Evolutionary conservation across 2,888 invertebrate species (phyloP).

Genomic region (Heliconius erato): DNA sequence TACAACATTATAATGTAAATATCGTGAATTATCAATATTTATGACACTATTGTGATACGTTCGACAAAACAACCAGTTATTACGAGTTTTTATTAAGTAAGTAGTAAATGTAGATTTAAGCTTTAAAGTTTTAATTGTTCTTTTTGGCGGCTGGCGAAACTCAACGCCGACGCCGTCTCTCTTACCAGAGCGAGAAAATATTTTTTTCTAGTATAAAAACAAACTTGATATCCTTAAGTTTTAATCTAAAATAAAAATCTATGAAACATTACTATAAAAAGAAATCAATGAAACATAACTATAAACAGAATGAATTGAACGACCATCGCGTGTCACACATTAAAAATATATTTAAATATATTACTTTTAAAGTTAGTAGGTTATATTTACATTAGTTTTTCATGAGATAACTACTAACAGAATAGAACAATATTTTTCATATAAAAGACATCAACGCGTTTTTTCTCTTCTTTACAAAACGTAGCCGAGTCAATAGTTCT

Average conservation of each 20-base stretch:
- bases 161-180: too few species aligned
- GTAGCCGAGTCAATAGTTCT: too few species aligned
- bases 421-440: slow-evolving; percentile 2
- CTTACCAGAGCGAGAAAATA: too few species aligned
- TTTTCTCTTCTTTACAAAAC: neutral
- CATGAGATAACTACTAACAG: neutral
- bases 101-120: neutral
- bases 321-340: neutral
- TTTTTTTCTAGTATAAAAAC: too few species aligned
- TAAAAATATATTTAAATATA: neutral
- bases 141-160: too few species aligned
- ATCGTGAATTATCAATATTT: neutral
- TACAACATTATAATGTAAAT: slow-evolving; percentile 18
- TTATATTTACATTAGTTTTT: neutral
- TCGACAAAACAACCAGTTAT: neutral
- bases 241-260: neutral
- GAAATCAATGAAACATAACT: neutral
- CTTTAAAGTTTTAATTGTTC: too few species aligned
- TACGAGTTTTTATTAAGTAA: neutral
- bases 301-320: neutral
- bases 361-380: neutral
- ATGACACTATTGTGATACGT: neutral
- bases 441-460: slow-evolving; percentile 31
- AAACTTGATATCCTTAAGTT: neutral
- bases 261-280: neutral